Evolutionary conservation across 2,888 invertebrate genomes (phyloP).

Genomic region (Melanophora roralis): DNA sequence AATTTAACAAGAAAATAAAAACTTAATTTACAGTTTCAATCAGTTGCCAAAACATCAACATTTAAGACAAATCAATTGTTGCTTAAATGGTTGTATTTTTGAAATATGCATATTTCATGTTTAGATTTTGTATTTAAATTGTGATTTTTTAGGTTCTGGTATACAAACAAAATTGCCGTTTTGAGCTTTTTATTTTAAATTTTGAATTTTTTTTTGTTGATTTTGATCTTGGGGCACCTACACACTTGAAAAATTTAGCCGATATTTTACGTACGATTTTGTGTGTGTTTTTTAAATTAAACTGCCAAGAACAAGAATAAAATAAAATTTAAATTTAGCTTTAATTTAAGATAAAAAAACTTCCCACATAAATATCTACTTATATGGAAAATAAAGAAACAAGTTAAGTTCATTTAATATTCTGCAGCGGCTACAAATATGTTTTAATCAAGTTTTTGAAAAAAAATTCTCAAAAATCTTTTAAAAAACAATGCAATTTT

Average conservation of each 20-base stretch:
- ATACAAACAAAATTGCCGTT: too few species aligned
- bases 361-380: slow-evolving; percentile 27
- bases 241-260: slow-evolving; percentile 17
- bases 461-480: too few species aligned
- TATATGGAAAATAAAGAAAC: background rate
- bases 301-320: slow-evolving; percentile 35
- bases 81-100: background rate
- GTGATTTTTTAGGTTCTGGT: background rate
- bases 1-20: background rate
- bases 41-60: slow-evolving; percentile 28
- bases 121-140: background rate
- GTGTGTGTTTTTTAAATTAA: slow-evolving; percentile 14
- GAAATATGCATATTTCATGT: background rate
- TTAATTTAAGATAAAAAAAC: background rate
- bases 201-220: background rate
- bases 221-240: slow-evolving; percentile 38
- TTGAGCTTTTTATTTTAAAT: slow-evolving; percentile 22
- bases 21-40: background rate
- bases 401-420: background rate
- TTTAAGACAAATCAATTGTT: slow-evolving; percentile 52
- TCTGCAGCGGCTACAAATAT: too few species aligned
- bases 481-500: too few species aligned
- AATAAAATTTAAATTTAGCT: slow-evolving; percentile 6
- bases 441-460: too few species aligned
- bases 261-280: background rate